Evolutionary conservation across 1,140 invertebrate genomes (phyloP), one percentile per base, ranked within the genome.

Genomic region (Babylonia areolata): DNA sequence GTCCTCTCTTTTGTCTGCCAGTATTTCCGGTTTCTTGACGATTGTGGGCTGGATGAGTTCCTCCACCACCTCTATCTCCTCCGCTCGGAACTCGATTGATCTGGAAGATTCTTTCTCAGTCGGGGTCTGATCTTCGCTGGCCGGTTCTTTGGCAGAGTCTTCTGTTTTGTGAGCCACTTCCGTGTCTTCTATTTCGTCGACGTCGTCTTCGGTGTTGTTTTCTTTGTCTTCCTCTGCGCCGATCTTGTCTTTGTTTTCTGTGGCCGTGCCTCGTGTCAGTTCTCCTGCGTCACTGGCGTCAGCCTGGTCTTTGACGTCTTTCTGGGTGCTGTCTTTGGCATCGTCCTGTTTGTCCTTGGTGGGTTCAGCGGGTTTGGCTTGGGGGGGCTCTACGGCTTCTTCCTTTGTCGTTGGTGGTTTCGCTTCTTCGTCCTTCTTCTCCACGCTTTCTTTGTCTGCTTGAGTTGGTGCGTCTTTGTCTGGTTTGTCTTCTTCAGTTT

Each of bases 321-420:
- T 77, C 46, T 51, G 46, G 9, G 46, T 51, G 6, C 46, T 51
- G 20, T 51, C 46, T 51, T 51, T 6, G 6, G 46, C 46, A 51
- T 51, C 75, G n/a, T n/a, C n/a, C n/a, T n/a, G n/a, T n/a, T n/a
- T n/a, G n/a, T 81, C 64, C 73, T 42, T 64, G 75, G 71, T n/a
- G 75, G 35, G 28, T 33, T 54, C 23, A n/a, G 82, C n/a, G n/a
- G n/a, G n/a, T n/a, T n/a, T n/a, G 17, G 83, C 77, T 64, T 78
- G 11, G 40, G 37, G 51, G 71, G 75, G 58, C 40, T 83, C 81
- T 17, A 40, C 12, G 2, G 23, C 80, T 33, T 81, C 80, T 35
- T 81, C 46, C 20, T 51, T 51, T 6, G 46, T 20, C 6, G 20
- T 20, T 51, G 46, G 20, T 6, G 46, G 6, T 20, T 51, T 6